These are phyloP conservation scores for Montipora sp. DNA, from an alignment of 64 coral and sea anemone genomes.

Conservation along the genomic window DNA sequence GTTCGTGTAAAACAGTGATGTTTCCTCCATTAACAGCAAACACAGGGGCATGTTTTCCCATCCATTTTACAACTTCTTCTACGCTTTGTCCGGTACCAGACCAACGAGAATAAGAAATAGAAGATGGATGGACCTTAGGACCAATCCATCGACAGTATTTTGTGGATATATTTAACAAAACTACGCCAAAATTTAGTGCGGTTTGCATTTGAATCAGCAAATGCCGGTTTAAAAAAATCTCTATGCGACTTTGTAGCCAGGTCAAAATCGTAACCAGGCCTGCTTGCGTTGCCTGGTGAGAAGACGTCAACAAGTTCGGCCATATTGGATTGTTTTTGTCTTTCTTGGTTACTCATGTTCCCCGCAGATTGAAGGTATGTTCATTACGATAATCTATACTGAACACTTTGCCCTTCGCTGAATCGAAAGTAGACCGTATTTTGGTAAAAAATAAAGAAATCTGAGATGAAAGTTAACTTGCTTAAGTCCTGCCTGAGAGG, in stretches of 20 bases:
- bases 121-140: conserved; percentile 43
- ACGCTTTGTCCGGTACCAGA: conserved; percentile 5
- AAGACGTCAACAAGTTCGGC: conserved; percentile 62
- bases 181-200: conserved; percentile 13
- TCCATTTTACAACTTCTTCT: conserved; percentile 74
- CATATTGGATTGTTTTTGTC: conserved; percentile 31
- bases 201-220: not conserved
- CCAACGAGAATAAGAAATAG: not conserved
- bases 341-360: not conserved
- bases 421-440: not conserved
- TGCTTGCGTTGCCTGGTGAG: conserved; percentile 56
- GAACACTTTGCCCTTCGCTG: not conserved
- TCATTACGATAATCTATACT: not conserved
- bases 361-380: conserved; percentile 17
- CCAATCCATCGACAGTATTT: conserved; percentile 30
- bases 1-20: conserved; percentile 77
- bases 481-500: too few relatives aligned
- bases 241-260: not conserved
- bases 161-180: conserved; percentile 33
- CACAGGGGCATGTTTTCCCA: conserved; percentile 79
- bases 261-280: conserved; percentile 51
- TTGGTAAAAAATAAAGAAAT: not conserved
- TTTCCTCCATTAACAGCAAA: conserved; percentile 61
- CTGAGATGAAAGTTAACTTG: not conserved
- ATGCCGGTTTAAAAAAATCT: not conserved